Percentiles rank a stretch among this genome's conserved stretches.
phyloP scores from a whole-genome alignment of 2,888 invertebrate genomes.

The Selenia dentaria region DNA sequence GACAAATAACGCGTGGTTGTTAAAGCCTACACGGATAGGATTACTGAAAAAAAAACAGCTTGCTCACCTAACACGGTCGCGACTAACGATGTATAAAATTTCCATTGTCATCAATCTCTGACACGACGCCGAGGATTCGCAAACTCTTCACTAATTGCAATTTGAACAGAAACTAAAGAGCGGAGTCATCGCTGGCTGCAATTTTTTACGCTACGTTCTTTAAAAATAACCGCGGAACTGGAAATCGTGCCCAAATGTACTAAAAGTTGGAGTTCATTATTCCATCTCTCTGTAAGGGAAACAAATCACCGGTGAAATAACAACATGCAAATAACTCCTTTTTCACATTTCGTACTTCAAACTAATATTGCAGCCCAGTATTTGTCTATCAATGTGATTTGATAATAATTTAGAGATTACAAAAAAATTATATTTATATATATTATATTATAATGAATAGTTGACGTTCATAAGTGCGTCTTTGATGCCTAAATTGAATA shows the following conservation, averaged over 20 bases:
- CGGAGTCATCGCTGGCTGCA: constrained; percentile 77
- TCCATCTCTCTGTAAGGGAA: constrained; percentile 14
- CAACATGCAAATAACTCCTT: constrained; percentile 12
- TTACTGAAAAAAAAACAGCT: constrained; percentile 79
- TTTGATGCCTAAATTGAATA: no score
- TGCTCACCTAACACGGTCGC: constrained; percentile 76
- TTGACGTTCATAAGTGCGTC: no score
- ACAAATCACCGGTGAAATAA: constrained; percentile 18
- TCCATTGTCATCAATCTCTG: constrained; percentile 85
- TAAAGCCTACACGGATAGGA: constrained; percentile 63
- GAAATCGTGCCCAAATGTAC: constrained; percentile 26
- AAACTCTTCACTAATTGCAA: constrained; percentile 83
- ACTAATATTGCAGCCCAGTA: no score
- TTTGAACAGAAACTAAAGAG: constrained; percentile 82
- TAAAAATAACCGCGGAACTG: constrained; percentile 53
- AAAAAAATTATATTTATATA: no score
- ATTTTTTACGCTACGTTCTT: constrained; percentile 70
- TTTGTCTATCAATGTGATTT: no score
- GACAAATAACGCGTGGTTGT: constrained; percentile 56
- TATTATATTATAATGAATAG: no score
- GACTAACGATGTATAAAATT: constrained; percentile 84
- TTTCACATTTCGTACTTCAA: background rate
- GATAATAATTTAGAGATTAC: no score
- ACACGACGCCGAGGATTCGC: constrained; percentile 80
- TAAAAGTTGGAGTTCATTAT: constrained; percentile 26